Conservation (phyloP, 2,797 vertebrate genomes). For the Centropyge bicolor region DNA sequence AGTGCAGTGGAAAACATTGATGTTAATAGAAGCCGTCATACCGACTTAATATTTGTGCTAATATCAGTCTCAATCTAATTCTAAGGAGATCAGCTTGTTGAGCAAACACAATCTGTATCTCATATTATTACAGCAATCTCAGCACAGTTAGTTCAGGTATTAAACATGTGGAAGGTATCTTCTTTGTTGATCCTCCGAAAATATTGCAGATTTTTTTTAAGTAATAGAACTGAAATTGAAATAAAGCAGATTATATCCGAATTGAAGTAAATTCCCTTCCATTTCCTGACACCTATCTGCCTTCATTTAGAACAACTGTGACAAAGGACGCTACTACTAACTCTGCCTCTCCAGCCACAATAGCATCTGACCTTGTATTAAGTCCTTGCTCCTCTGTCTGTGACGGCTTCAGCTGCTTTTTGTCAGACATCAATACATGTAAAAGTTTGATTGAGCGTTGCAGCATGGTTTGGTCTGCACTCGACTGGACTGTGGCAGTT, state of each 20-base stretch:
- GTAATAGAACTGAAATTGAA: slow-evolving; percentile 5
- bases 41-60: slow-evolving; percentile 27
- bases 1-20: slow-evolving; percentile 31
- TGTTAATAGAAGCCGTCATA: slow-evolving; percentile 30
- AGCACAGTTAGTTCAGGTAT: slow-evolving; percentile 20
- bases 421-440: slow-evolving; percentile 5
- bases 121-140: slow-evolving; percentile 28
- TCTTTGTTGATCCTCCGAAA: slow-evolving; percentile 12
- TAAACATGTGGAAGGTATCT: slow-evolving; percentile 1
- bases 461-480: slow-evolving; percentile 16
- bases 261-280: background rate
- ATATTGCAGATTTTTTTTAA: background rate
- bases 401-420: background rate
- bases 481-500: slow-evolving; percentile 27
- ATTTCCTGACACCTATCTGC: background rate
- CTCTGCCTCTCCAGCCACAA: background rate
- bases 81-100: slow-evolving; percentile 28
- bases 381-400: background rate
- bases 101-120: slow-evolving; percentile 48
- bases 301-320: background rate
- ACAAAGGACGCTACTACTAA: background rate
- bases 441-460: slow-evolving; percentile 43
- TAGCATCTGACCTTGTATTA: background rate
- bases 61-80: slow-evolving; percentile 20
- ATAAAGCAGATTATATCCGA: slow-evolving; percentile 5